phyloP scores from a whole-genome alignment of 2,888 invertebrate genomes.

The Drosophila kambysellisi region DNA sequence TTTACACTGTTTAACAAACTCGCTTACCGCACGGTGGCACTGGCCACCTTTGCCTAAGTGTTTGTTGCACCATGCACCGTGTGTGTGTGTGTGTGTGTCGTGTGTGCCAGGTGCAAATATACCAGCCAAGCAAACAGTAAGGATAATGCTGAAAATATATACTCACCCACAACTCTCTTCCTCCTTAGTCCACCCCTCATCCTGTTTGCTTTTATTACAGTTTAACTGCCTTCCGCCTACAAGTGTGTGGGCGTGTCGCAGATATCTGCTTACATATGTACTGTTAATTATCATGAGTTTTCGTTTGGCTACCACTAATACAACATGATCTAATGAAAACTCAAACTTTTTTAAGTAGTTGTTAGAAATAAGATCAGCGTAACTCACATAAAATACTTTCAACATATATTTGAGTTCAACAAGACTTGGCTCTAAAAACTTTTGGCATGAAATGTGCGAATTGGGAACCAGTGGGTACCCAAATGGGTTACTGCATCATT shows the following conservation, averaged over 20 bases:
- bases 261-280: slow-evolving; percentile 11
- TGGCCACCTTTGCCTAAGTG: slow-evolving; percentile 53
- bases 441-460: not conserved
- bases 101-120: slow-evolving; percentile 68
- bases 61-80: slow-evolving; percentile 36
- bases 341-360: slow-evolving; percentile 6
- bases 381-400: slow-evolving; percentile 1
- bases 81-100: slow-evolving; percentile 38
- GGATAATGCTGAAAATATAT: slow-evolving; percentile 46
- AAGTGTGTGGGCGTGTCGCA: slow-evolving; percentile 15
- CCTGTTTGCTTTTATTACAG: slow-evolving; percentile 47
- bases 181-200: not conserved
- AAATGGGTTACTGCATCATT: not conserved
- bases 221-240: slow-evolving; percentile 43
- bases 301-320: slow-evolving; percentile 17
- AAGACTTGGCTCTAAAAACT: not conserved
- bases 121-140: slow-evolving; percentile 41
- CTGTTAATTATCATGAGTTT: slow-evolving; percentile 41
- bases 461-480: not conserved
- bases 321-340: slow-evolving; percentile 16
- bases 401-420: not conserved
- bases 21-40: slow-evolving; percentile 44
- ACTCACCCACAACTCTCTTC: not conserved
- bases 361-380: not conserved
- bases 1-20: slow-evolving; percentile 80